Evolutionary conservation across 2,888 invertebrate genomes (phyloP), one percentile per base, ranked within the genome.

Genomic region (Clitarchus hookeri): DNA sequence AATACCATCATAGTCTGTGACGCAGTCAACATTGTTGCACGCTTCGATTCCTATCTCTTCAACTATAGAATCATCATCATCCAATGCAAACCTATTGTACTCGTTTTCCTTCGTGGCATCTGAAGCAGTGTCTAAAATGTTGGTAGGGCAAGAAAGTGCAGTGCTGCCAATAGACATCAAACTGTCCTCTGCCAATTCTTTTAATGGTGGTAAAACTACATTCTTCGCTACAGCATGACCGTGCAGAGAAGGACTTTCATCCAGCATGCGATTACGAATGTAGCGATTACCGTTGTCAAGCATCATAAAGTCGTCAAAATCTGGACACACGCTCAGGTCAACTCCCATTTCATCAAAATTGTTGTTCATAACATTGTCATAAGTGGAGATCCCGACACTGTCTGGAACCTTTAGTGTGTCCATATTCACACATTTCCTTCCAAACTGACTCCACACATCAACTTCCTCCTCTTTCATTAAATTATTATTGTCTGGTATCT

Each of bases 261-360:
- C n/a, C n/a, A 65, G 65, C 65, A 65, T 65, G 65, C 6, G 8
- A 19, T 65, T 65, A 23, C 65, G 65, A 23, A 65, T 2, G 65
- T 65, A 65, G 65, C 65, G 48, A 84, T 44, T 44, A 48, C 44
- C 44, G 77, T 65, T 84, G 36, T 54, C 54, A 27, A 16, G 44
- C 44, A 65, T 65, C n/a, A 65, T 25, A 36, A 44, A 54, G 44
- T 23, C 26, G 0, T 25, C 84, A 11, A 53, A 26, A n/a, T 84
- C 84, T 53, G 84, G 48, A 26, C 53, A 53, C 23, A 84, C 84
- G 19, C 84, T 44, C 25, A 84, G n/a, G 44, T 84, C 84, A 44
- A 84, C 84, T 23, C 84, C 84, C 36, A 84, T 84, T 36, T 84
- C 84, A 19, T 84, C 84, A 19, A 84, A 65, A 77, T 54, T 84